Evolutionary conservation across 2,797 vertebrate species (phyloP).

Genomic region (Gorsachius magnificus): DNA sequence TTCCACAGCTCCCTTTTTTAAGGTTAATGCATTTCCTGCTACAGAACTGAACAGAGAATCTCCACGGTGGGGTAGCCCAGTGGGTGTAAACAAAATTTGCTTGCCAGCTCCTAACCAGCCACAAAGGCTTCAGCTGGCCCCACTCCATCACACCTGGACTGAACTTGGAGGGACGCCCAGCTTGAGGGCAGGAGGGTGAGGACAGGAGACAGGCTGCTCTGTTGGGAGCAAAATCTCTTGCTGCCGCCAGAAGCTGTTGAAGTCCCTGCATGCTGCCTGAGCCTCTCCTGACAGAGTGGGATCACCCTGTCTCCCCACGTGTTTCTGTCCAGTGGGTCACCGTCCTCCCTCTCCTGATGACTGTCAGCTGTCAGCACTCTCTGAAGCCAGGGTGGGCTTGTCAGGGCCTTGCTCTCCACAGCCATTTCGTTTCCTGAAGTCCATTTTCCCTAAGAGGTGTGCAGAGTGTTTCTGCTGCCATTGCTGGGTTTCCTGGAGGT

Average conservation of each 20-base stretch:
- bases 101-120: background rate
- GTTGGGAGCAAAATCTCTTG: background rate
- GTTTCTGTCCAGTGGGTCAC: background rate
- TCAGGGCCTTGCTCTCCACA: background rate
- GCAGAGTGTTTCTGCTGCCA: background rate
- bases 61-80: background rate
- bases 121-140: background rate
- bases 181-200: background rate
- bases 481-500: background rate
- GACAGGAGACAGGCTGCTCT: background rate
- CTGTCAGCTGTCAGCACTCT: background rate
- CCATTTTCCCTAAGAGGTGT: background rate
- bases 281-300: background rate
- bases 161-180: background rate
- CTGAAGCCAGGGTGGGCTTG: background rate
- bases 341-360: background rate
- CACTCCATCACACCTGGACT: background rate
- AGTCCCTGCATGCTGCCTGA: background rate
- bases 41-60: background rate
- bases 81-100: background rate
- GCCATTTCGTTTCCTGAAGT: background rate
- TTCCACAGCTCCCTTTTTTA: background rate
- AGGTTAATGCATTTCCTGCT: background rate
- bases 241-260: background rate
- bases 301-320: rapidly evolving